phyloP scores from a whole-genome alignment of 2,797 vertebrate species.

The Macrochelys suwanniensis region DNA sequence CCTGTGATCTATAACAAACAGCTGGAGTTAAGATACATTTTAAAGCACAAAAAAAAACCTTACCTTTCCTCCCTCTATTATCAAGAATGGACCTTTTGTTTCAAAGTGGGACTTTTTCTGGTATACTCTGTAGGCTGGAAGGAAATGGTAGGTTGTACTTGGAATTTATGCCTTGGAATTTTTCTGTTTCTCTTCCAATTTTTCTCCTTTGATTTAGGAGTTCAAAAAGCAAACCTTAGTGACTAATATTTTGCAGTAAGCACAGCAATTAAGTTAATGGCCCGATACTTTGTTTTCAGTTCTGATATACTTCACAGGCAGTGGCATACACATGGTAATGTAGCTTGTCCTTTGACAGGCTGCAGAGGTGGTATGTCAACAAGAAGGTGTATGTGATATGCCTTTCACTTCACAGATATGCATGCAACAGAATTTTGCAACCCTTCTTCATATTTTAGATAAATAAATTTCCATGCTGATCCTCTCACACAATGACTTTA shows the following conservation, averaged over 20 bases:
- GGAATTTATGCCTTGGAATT: slow-evolving; percentile 44
- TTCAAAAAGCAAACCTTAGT: neutral
- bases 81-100: slow-evolving; percentile 33
- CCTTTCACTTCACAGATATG: neutral
- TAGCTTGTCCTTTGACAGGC: neutral
- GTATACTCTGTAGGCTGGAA: slow-evolving; percentile 1
- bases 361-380: neutral
- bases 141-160: slow-evolving; percentile 40
- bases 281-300: neutral
- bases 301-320: neutral
- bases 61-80: slow-evolving; percentile 34
- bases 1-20: neutral
- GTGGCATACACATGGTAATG: neutral
- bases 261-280: neutral
- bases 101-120: neutral
- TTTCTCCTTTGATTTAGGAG: neutral
- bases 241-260: neutral
- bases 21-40: neutral
- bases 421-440: neutral
- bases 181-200: slow-evolving; percentile 5
- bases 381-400: neutral
- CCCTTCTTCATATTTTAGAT: neutral
- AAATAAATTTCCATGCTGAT: neutral
- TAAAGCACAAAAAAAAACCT: slow-evolving; percentile 42
- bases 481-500: slow-evolving; percentile 15